Evolutionary conservation across 1,140 invertebrate species (phyloP), one percentile per base, ranked within the genome.

Genomic region (Heliconius himera): DNA sequence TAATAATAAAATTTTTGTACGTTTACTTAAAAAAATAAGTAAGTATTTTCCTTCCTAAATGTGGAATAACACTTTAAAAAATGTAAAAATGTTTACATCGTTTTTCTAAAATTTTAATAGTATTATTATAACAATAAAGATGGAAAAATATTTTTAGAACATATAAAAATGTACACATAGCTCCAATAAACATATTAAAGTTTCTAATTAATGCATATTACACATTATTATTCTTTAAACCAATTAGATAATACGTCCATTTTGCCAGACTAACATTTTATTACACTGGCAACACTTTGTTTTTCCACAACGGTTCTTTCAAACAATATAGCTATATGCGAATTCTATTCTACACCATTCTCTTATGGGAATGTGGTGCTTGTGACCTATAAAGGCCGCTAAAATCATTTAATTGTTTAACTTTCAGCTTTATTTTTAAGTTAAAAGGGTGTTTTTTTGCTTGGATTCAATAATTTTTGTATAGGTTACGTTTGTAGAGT

Each of bases 291-390:
- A 66, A 5, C 60, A 3, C 60, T 16, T 66, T 66, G 26, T 66
- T 66, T 13, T 16, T 29, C 22, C 60, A 66, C 60, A 66, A 29
- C 26, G 22, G 22, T 66, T 66, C 22, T 66, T 16, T 66, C 16
- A 66, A 66, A 66, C 60, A 66, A 66, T 66, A 66, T 13, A 29
- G 13, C 60, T 26, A 29, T 66, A 66, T 66, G 60, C 60, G 26
- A 66, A 46, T 66, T 66, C 22, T 66, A 66, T 66, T 66, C 9
- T 66, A 66, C 26, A 13, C 60, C 60, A 66, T 29, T 66, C 26
- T 29, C 60, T 66, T 66, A 66, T 66, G 60, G 26, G 60, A 66
- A 66, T 66, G 60, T 66, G 60, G 54, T 22, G n/a, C 54, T 29
- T 66, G 26, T 66, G 60, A 29, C 60, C 60, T 66, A 66, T 66